Evolutionary conservation across 2,113 vertebrate species (phyloP).

Genomic region (Pipa parva): DNA sequence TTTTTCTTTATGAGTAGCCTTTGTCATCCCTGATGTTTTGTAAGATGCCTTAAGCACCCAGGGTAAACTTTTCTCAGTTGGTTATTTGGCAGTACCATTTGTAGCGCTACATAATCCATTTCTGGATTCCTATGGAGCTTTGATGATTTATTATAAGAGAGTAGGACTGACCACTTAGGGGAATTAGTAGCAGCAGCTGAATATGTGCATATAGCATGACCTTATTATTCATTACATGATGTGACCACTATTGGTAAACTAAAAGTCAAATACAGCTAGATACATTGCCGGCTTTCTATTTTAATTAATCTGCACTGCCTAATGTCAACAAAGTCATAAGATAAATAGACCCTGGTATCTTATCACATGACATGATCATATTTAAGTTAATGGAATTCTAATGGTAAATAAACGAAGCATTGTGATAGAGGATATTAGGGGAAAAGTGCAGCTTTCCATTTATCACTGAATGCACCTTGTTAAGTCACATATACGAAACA

Average conservation of each 20-base stretch:
- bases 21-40: no score
- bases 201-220: no score
- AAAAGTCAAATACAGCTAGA: neutral
- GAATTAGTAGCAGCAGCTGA: no score
- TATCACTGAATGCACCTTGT: neutral
- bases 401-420: constrained; percentile 26
- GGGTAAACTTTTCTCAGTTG: no score
- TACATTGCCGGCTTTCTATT: neutral
- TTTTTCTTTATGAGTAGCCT: no score
- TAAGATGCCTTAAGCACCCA: no score
- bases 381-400: constrained; percentile 34
- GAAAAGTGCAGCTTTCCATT: neutral
- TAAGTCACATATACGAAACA: neutral
- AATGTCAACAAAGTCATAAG: constrained; percentile 15
- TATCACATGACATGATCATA: constrained; percentile 32
- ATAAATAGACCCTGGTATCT: constrained; percentile 11
- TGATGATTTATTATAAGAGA: no score
- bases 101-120: no score
- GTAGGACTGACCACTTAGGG: no score
- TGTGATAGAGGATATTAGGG: constrained; percentile 3
- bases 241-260: neutral
- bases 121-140: no score
- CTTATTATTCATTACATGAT: neutral
- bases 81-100: no score
- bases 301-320: neutral